phyloP scores from a whole-genome alignment of 1,140 invertebrate species.

The Olivierus martensii region DNA sequence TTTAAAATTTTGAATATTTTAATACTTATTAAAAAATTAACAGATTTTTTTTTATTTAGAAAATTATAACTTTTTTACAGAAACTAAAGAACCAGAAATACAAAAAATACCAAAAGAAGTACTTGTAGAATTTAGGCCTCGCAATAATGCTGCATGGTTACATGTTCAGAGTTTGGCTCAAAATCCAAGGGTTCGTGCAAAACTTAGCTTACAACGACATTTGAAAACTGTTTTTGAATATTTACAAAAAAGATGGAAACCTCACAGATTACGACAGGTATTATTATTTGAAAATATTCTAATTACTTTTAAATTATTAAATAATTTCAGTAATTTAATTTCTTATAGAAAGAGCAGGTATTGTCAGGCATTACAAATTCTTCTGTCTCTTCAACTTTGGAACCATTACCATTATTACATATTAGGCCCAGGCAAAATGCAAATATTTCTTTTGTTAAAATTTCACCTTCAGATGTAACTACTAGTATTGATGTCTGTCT shows the following conservation, averaged over 20 bases:
- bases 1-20: no score
- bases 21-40: constrained; percentile 3
- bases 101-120: constrained; percentile 65
- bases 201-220: constrained; percentile 46
- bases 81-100: constrained; percentile 55
- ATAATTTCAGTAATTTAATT: not conserved
- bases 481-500: constrained; percentile 17
- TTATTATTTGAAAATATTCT: no score
- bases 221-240: constrained; percentile 54
- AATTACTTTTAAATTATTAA: no score
- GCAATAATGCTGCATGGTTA: constrained; percentile 60
- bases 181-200: constrained; percentile 63
- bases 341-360: constrained; percentile 12
- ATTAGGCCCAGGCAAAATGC: constrained; percentile 8
- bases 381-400: constrained; percentile 3
- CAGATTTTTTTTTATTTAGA: no score
- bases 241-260: constrained; percentile 60
- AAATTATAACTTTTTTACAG: constrained; percentile 16
- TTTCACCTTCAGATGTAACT: constrained; percentile 12
- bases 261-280: constrained; percentile 31
- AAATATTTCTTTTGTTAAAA: constrained; percentile 8
- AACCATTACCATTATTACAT: constrained; percentile 8
- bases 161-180: constrained; percentile 70
- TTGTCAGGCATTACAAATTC: constrained; percentile 9
- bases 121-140: constrained; percentile 57